Percentiles rank a stretch among this genome's conserved stretches.
Evolutionary conservation across 2,113 vertebrate genomes (phyloP).

Genomic region (Heptranchias perlo): DNA sequence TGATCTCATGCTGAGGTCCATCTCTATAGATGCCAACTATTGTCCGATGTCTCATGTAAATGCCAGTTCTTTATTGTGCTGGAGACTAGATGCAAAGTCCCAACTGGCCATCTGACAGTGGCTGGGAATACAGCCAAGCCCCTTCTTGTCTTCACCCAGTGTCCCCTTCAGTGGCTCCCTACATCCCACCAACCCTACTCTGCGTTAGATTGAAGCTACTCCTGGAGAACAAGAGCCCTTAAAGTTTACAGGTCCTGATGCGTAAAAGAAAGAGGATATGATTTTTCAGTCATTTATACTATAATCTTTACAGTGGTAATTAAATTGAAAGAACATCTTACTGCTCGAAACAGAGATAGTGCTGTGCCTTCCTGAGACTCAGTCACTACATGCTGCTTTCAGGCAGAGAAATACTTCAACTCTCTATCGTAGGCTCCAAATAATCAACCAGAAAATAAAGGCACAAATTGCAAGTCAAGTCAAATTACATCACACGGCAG

Average conservation of each 20-base stretch:
- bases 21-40: no score
- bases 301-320: neutral
- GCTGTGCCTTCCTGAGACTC: neutral
- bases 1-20: no score
- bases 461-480: neutral
- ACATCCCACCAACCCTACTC: neutral
- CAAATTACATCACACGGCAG: neutral
- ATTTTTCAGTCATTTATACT: neutral
- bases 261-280: neutral
- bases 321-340: neutral
- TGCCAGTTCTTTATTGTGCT: no score
- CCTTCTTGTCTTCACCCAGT: neutral
- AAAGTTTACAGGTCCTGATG: neutral
- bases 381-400: neutral
- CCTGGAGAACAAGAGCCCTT: neutral
- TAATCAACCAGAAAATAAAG: neutral
- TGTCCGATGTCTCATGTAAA: no score
- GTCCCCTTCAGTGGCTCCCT: neutral
- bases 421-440: neutral
- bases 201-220: neutral
- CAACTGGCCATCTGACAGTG: neutral
- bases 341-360: neutral
- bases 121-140: neutral
- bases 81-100: neutral
- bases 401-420: neutral